Base-by-base conservation (phyloP, 2,113 vertebrate species). In the Holacanthus passer region DNA sequence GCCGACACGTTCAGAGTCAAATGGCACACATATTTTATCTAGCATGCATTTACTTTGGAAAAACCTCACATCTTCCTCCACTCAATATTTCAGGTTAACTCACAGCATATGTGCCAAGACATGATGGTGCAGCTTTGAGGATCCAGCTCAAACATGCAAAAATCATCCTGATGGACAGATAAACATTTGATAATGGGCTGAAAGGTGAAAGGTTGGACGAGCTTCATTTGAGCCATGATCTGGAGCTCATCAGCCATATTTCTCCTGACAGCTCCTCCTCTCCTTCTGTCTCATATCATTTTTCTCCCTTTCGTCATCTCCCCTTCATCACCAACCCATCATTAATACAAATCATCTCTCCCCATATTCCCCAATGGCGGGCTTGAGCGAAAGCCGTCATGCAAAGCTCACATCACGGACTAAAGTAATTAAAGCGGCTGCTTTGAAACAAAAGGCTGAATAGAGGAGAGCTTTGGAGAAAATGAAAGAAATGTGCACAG, bases 321-420 rank as follows among this genome's bases (percentile, higher is more conserved):
- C 52, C 63, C 68, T 89, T 82, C 86, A 80, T 92, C 52, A 62
- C 81, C 85, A 69, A n/a, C 78, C 90, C 79, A 78, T 93, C 91
- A 91, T 94, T 95, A 94, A 94, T 94, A 91, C 87, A 87, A 90
- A 92, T 94, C 89, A 93, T 93, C 89, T 90, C 79, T 85, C 45
- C 70, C 45, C 60, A 85, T 81, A 84, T 89, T 89, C 82, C 86
- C 89, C 58, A 53, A 76, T n/a, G 82, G 75, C 73, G 32, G 86
- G 80, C 77, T 47, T 90, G 93, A 88, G 81, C 60, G 71, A 89
- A 89, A 88, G 86, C 90, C 53, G 27, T 84, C 84, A 87, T 82
- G 89, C 88, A 85, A 85, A 87, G 88, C 90, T 85, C 62, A 71
- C 87, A 75, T 80, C 17, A 41, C 31, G 22, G 76, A 78, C 83